Evolutionary conservation across 2,797 vertebrate species (phyloP).

Genomic region (Enteromius anoplus): DNA sequence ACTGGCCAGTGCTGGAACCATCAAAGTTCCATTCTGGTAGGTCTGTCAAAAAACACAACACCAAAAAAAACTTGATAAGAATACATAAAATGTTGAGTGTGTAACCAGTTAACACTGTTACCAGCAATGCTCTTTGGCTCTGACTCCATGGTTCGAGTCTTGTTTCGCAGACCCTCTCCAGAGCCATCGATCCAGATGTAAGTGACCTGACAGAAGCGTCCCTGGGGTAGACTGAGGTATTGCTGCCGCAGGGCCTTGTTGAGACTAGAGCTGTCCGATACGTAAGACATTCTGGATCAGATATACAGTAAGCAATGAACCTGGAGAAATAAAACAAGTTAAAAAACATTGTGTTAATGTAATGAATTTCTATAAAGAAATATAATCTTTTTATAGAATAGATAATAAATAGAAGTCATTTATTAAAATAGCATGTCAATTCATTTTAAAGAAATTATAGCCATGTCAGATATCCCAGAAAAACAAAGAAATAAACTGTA

Average conservation of each 20-base stretch:
- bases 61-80: not conserved
- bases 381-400: not conserved
- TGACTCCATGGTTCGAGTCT: constrained; percentile 80
- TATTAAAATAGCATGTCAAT: not conserved
- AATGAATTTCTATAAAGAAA: not conserved
- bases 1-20: constrained; percentile 83
- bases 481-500: not conserved
- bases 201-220: constrained; percentile 78
- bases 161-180: constrained; percentile 82
- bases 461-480: not conserved
- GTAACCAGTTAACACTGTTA: constrained; percentile 53
- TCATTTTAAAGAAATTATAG: not conserved
- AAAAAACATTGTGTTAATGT: not conserved
- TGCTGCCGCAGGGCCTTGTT: constrained; percentile 82
- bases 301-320: constrained; percentile 5
- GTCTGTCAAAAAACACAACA: constrained; percentile 67
- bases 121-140: constrained; percentile 80
- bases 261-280: constrained; percentile 81
- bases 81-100: not conserved
- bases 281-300: constrained; percentile 67
- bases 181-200: constrained; percentile 90
- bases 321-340: not conserved
- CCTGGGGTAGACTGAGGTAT: constrained; percentile 84
- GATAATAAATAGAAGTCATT: not conserved
- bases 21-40: constrained; percentile 89